phyloP scores from a whole-genome alignment of 2,888 invertebrate species.

The Eilema depressum region DNA sequence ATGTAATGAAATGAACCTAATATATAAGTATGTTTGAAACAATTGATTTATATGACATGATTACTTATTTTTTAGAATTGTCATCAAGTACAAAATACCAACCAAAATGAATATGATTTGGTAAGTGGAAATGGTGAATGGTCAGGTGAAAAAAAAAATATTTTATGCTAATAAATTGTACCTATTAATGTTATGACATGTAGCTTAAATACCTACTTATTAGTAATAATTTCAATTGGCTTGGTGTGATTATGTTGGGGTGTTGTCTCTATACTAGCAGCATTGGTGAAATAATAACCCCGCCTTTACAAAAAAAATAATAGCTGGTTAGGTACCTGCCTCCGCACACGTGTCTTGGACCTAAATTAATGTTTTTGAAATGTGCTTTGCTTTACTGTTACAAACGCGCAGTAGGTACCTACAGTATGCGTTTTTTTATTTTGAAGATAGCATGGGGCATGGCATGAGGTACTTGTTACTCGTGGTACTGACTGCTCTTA shows the following conservation, averaged over 20 bases:
- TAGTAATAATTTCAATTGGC: neutral
- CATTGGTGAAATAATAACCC: neutral
- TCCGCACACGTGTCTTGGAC: too few species aligned
- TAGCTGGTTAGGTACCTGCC: too few species aligned
- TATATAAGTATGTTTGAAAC: neutral
- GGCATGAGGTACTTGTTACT: neutral
- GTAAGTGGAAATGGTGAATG: conserved; percentile 3
- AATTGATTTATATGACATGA: conserved; percentile 7
- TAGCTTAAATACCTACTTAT: neutral
- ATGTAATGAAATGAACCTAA: conserved; percentile 7
- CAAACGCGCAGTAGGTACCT: too few species aligned
- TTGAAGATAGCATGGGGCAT: too few species aligned
- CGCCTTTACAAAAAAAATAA: neutral
- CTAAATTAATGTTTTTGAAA: too few species aligned
- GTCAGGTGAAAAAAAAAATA: neutral
- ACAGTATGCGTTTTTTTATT: too few species aligned
- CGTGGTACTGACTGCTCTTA: too few species aligned
- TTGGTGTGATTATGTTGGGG: too few species aligned
- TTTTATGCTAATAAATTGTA: neutral
- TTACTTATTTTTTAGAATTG: conserved; percentile 2
- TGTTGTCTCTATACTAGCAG: neutral
- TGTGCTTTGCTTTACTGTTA: too few species aligned
- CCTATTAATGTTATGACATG: neutral
- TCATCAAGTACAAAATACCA: conserved; percentile 1
- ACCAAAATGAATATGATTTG: conserved; percentile 7